Evolutionary conservation across 2,888 invertebrate species (phyloP).

Genomic region (Cataglyphis livida): DNA sequence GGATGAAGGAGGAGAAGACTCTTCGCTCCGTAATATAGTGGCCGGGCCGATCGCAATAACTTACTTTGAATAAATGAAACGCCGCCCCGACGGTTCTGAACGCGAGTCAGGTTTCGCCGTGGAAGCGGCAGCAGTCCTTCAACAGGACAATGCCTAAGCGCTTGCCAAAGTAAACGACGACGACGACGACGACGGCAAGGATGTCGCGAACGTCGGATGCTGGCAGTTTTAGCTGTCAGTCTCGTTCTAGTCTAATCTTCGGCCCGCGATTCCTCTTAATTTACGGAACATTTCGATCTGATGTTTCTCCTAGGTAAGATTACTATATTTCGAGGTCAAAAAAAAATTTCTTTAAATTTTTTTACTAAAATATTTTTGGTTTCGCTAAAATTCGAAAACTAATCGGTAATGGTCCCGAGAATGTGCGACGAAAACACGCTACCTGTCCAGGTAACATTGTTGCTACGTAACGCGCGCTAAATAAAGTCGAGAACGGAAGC

Average conservation of each 20-base stretch:
- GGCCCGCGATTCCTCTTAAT: conserved; percentile 56
- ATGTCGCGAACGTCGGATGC: conserved; percentile 51
- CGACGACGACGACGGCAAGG: conserved; percentile 48
- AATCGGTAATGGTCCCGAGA: neutral
- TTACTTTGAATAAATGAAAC: conserved; percentile 85
- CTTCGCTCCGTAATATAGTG: conserved; percentile 82
- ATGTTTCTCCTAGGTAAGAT: conserved; percentile 10
- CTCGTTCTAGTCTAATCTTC: conserved; percentile 57
- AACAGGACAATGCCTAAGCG: conserved; percentile 80
- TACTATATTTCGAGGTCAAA: neutral
- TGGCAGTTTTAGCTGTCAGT: conserved; percentile 63
- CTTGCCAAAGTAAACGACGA: conserved; percentile 79
- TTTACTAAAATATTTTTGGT: neutral
- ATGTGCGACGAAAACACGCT: neutral
- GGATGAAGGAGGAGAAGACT: conserved; percentile 75
- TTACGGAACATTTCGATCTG: conserved; percentile 31
- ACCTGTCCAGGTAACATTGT: conserved; percentile 3
- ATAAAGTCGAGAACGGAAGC: conserved; percentile 31
- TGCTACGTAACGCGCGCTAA: conserved; percentile 39
- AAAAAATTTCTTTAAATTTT: neutral
- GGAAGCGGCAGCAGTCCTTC: conserved; percentile 77
- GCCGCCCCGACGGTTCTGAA: conserved; percentile 79
- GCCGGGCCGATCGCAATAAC: conserved; percentile 83
- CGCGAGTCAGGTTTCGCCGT: conserved; percentile 78
- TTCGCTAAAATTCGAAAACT: neutral